phyloP scores from a whole-genome alignment of 1,140 invertebrate species.

The Leptinotarsa undecemlineata region DNA sequence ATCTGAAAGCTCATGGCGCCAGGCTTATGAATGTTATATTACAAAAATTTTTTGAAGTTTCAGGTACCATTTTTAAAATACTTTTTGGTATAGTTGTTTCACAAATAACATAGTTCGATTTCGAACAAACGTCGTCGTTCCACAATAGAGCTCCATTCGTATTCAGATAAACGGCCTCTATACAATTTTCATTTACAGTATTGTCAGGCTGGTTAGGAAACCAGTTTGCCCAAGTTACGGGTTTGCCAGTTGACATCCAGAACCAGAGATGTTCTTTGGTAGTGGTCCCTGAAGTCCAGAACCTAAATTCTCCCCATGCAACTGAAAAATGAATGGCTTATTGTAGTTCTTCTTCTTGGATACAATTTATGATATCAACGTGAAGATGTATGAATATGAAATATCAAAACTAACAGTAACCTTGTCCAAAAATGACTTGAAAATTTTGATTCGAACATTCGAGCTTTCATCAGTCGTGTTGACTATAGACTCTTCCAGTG shows the following conservation, averaged over 20 bases:
- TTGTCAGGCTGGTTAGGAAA: slow-evolving; percentile 22
- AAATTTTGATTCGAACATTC: too few relatives aligned
- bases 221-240: slow-evolving; percentile 25
- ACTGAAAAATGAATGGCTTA: background rate
- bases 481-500: too few relatives aligned
- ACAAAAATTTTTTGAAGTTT: background rate
- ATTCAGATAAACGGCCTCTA: slow-evolving; percentile 8
- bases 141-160: background rate
- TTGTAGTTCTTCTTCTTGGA: background rate
- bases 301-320: background rate
- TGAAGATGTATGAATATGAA: background rate
- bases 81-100: background rate
- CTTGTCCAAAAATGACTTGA: too few relatives aligned
- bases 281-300: slow-evolving; percentile 16
- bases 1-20: too few relatives aligned
- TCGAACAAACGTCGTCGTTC: background rate
- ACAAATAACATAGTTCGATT: background rate
- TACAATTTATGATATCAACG: background rate
- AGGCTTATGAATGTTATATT: too few relatives aligned
- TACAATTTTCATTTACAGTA: slow-evolving; percentile 23
- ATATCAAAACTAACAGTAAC: too few relatives aligned
- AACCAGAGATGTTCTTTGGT: slow-evolving; percentile 2
- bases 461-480: too few relatives aligned
- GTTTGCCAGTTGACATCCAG: slow-evolving; percentile 32
- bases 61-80: background rate